A percentile compares a stretch with the other conserved stretches of the same genome.
These are phyloP conservation scores for Teleogryllus oceanicus DNA, from an alignment of 2,888 invertebrate genomes.

Conservation along the genomic window DNA sequence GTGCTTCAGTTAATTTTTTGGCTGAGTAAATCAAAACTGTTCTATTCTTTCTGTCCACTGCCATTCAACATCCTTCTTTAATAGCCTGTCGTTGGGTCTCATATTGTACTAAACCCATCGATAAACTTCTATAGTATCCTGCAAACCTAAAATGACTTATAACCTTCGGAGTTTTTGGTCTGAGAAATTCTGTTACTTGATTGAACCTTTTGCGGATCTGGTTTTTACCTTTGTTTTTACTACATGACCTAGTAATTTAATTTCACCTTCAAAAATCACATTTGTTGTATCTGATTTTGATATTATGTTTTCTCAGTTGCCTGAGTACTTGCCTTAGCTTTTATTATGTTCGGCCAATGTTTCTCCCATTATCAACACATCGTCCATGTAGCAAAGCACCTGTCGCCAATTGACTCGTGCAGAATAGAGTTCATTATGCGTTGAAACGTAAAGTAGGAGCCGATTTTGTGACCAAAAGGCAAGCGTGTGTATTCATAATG, in stretches of 20 bases:
- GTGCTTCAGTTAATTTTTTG: too few species aligned
- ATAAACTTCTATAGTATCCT: too few species aligned
- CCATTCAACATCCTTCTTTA: slow-evolving; percentile 21
- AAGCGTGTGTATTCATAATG: slow-evolving; percentile 41
- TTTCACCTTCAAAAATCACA: slow-evolving; percentile 22
- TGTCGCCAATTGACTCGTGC: slow-evolving; percentile 39
- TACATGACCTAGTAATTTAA: slow-evolving; percentile 45
- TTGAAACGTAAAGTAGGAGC: slow-evolving; percentile 44
- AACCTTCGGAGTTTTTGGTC: too few species aligned
- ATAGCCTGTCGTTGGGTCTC: background rate
- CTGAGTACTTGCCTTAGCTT: slow-evolving; percentile 6
- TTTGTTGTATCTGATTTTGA: slow-evolving; percentile 20
- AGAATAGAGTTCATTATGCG: slow-evolving; percentile 42
- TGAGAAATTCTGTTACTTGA: too few species aligned
- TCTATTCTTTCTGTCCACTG: background rate
- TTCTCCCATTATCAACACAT: slow-evolving; percentile 38
- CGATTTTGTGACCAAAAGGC: slow-evolving; percentile 42
- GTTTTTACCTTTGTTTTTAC: slow-evolving; percentile 29
- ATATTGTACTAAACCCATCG: slow-evolving; percentile 29
- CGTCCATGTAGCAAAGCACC: slow-evolving; percentile 42
- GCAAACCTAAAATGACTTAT: too few species aligned
- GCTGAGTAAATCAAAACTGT: too few species aligned
- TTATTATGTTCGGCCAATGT: background rate
- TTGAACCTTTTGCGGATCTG: too few species aligned
- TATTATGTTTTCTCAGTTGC: background rate